phyloP scores from a whole-genome alignment of 2,113 vertebrate species.

The Sylvietta virens region DNA sequence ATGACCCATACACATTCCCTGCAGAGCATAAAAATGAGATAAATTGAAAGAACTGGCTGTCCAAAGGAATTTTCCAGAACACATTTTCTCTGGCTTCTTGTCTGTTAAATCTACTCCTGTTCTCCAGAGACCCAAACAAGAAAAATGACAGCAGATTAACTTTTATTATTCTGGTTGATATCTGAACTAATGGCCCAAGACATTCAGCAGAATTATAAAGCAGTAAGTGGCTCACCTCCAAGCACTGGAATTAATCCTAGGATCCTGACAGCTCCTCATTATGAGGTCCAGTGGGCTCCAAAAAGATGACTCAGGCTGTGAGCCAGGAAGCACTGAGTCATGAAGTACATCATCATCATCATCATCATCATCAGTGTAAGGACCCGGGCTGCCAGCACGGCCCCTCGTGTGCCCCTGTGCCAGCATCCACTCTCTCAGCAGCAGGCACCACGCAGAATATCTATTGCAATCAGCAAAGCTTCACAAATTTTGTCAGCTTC shows the following conservation, averaged over 20 bases:
- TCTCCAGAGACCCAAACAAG: not conserved
- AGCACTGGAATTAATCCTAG: not conserved
- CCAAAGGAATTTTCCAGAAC: not conserved
- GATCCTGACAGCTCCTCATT: not conserved
- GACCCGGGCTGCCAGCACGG: accelerated
- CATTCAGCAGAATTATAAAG: not conserved
- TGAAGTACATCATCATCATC: not conserved
- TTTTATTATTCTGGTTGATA: conserved; percentile 15
- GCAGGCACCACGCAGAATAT: not conserved
- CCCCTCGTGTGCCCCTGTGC: not conserved
- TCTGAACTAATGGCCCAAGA: conserved; percentile 19
- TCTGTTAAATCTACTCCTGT: not conserved
- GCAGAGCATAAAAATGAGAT: not conserved
- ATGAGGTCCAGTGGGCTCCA: not conserved
- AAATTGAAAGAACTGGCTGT: not conserved
- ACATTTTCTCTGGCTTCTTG: not conserved
- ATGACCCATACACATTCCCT: not conserved
- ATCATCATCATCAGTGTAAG: accelerated
- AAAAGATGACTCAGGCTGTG: not conserved
- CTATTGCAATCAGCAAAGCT: accelerated
- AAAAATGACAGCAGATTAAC: not conserved
- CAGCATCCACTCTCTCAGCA: not conserved
- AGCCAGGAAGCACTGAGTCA: not conserved
- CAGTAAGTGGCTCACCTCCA: not conserved
- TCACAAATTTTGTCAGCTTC: not conserved